Conservation (phyloP, 1,140 invertebrate genomes). For the Coenobita brevimanus region DNA sequence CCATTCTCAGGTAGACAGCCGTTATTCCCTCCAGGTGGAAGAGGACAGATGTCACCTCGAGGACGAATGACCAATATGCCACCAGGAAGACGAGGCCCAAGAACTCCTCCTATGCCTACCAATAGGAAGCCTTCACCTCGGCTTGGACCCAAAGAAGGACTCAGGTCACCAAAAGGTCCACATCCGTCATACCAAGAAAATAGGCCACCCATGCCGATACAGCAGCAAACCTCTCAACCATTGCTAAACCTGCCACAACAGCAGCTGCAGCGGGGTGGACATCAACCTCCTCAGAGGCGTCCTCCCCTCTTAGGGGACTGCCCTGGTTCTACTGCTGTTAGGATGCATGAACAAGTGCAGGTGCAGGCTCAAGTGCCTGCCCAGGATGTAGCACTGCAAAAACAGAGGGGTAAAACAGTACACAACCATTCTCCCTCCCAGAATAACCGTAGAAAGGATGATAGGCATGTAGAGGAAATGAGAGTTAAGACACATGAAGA, state of each 20-base stretch:
- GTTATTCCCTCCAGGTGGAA: slow-evolving; percentile 21
- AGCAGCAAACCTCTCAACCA: slow-evolving; percentile 10
- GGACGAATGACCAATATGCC: slow-evolving; percentile 19
- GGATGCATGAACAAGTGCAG: not conserved
- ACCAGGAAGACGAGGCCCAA: slow-evolving; percentile 36
- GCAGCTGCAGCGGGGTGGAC: not conserved
- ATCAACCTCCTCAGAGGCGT: no score
- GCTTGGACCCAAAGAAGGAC: slow-evolving; percentile 19
- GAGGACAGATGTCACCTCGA: slow-evolving; percentile 42
- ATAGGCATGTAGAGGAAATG: slow-evolving; percentile 30
- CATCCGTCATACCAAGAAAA: slow-evolving; percentile 26
- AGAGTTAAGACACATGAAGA: slow-evolving; percentile 22
- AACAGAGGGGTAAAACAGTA: slow-evolving; percentile 14
- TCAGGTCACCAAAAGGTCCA: slow-evolving; percentile 29
- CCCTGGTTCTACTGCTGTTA: not conserved
- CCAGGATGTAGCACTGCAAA: slow-evolving; percentile 21
- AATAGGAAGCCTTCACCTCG: slow-evolving; percentile 27
- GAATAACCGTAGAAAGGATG: slow-evolving; percentile 14
- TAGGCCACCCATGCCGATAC: not conserved
- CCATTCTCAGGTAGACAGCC: slow-evolving; percentile 35
- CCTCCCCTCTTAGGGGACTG: not conserved
- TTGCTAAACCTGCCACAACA: not conserved
- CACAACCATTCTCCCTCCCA: slow-evolving; percentile 35
- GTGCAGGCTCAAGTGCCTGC: not conserved
- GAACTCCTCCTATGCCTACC: slow-evolving; percentile 48